Base-by-base conservation (phyloP, 2,113 vertebrate genomes). In the Ictalurus punctatus region DNA sequence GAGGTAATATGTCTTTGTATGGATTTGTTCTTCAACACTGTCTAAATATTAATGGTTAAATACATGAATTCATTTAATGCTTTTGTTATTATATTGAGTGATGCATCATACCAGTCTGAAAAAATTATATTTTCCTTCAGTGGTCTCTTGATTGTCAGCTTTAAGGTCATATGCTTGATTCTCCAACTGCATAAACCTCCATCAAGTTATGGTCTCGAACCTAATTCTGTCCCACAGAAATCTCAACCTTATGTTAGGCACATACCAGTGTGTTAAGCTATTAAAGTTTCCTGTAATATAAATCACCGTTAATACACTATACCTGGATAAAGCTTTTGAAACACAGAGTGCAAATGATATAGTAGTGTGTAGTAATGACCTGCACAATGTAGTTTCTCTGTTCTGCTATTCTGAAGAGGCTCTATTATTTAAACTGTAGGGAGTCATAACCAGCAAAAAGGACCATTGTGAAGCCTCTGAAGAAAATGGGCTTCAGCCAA, bases 401-500 rank as follows among this genome's bases (percentile, higher is more conserved):
- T 78, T 58, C 63, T 84, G 61, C 83, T 84, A 76, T 89, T 10
- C 83, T 88, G 84, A 58, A 83, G 86, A 83, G 88, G 87, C 69
- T 88, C 88, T 86, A 86, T 86, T 90, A 91, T 61, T 44, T 84
- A 73, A 88, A 88, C 86, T 88, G 58, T 34, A 85, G 83, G 61
- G 83, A 91, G 58, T 83, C 58, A 83, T 87, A 88, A 86, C 65
- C 48, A 86, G 54, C 59, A 67, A 87, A 91, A 88, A 87, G 86
- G 52, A 89, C 85, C 89, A 89, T 90, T 92, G 85, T 90, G n/a
- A 80, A 44, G 87, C 63, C 86, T 84, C 87, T 63, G 54, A 79
- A 88, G 78, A 89, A 91, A 73, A 83, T 92, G 89, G 90, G 83
- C 10, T 63, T 76, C 17, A 74, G 82, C 91, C 92, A 92, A 92